A percentile compares a stretch with the other conserved stretches of the same genome.
phyloP scores from a whole-genome alignment of 1,140 invertebrate genomes.

The Habropoda laboriosa region DNA sequence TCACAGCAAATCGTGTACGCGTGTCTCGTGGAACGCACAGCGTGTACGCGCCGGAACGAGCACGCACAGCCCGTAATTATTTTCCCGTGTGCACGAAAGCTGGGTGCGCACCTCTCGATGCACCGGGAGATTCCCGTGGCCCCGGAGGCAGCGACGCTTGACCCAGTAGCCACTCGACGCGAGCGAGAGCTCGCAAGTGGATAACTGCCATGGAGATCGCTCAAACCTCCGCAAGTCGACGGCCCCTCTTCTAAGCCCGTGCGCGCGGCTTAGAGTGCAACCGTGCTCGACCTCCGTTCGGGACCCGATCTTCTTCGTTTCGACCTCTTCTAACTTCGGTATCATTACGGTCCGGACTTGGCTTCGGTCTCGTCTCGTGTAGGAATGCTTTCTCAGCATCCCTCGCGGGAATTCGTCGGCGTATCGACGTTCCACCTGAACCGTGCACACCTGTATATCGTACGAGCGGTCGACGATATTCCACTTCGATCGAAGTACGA shows the following conservation, averaged over 20 bases:
- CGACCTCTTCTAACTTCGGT: constrained; percentile 62
- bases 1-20: background rate
- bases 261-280: too few species aligned
- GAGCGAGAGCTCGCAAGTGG: constrained; percentile 70
- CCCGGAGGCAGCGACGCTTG: constrained; percentile 75
- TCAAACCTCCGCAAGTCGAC: constrained; percentile 57
- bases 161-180: constrained; percentile 76
- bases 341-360: constrained; percentile 65
- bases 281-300: constrained; percentile 49
- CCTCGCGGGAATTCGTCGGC: constrained; percentile 11
- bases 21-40: background rate
- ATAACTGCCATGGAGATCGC: constrained; percentile 71
- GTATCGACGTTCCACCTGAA: constrained; percentile 67
- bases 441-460: constrained; percentile 68
- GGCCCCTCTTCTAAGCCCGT: too few species aligned
- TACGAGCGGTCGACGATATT: constrained; percentile 61
- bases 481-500: constrained; percentile 53
- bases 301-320: constrained; percentile 57
- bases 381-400: constrained; percentile 63
- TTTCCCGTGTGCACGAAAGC: constrained; percentile 31
- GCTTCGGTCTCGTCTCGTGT: constrained; percentile 65
- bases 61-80: constrained; percentile 6
- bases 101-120: constrained; percentile 38
- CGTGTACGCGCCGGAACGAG: background rate
- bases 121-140: constrained; percentile 70